phyloP scores from a whole-genome alignment of 2,113 vertebrate species.

The Proteles cristata region DNA sequence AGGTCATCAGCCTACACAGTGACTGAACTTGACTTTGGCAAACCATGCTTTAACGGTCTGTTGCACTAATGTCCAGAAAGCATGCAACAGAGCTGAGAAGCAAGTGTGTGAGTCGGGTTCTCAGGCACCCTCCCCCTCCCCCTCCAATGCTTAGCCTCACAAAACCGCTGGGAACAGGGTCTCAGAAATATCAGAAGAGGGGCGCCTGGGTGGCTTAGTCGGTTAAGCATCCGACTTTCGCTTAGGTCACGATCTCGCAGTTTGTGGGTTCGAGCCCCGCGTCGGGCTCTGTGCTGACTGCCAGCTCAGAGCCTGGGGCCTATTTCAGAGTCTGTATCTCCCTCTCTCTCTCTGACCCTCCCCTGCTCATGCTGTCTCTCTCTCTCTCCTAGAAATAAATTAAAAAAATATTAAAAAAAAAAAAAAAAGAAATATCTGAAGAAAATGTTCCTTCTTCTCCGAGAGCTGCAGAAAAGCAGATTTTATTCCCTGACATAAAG shows the following conservation, averaged over 20 bases:
- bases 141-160: background rate
- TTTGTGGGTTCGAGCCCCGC: no score
- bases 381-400: no score
- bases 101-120: background rate
- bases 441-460: background rate
- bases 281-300: no score
- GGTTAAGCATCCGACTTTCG: no score
- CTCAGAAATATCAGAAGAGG: background rate
- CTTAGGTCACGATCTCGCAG: no score
- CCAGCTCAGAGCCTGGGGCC: no score
- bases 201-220: no score
- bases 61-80: background rate
- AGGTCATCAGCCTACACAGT: background rate
- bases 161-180: background rate
- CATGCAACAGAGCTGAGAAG: background rate
- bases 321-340: no score
- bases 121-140: background rate
- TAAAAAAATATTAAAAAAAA: no score
- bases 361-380: no score
- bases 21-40: background rate
- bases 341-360: no score
- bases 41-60: background rate
- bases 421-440: background rate
- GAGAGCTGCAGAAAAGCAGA: constrained; percentile 8
- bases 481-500: background rate